Percentiles rank a stretch among this genome's conserved stretches.
Conservation (phyloP, 2,113 vertebrate genomes). For the Perognathus longimembris region DNA sequence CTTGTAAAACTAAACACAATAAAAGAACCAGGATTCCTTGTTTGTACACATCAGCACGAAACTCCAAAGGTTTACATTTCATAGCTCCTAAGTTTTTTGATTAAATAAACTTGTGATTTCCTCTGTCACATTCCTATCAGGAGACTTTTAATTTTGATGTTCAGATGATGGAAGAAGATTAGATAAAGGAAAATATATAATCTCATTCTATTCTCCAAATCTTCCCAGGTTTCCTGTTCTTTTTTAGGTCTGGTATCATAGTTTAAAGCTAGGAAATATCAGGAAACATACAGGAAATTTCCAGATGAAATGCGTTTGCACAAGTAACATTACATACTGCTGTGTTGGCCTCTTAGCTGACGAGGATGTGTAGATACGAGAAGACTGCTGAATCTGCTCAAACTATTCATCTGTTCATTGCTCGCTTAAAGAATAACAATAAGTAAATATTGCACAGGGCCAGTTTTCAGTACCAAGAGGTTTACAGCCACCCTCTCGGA, state of each 20-base stretch:
- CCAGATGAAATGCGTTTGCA: background rate
- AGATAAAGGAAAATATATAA: background rate
- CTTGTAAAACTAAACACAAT: background rate
- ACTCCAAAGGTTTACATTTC: background rate
- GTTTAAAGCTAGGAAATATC: background rate
- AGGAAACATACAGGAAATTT: background rate
- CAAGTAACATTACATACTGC: background rate
- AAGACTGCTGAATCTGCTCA: background rate
- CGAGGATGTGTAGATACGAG: background rate
- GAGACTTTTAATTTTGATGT: background rate
- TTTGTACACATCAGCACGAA: background rate
- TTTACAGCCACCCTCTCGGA: background rate
- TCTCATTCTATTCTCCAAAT: background rate
- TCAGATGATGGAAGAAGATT: background rate
- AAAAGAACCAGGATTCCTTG: background rate
- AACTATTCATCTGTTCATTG: background rate
- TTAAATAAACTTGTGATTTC: background rate
- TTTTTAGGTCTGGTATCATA: background rate
- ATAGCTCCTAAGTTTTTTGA: background rate
- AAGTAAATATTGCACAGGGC: too few species aligned
- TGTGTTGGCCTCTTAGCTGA: constrained; percentile 1
- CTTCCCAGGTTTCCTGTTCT: background rate
- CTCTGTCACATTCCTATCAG: background rate
- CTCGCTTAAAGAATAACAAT: background rate
- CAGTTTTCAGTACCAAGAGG: background rate